Evolutionary conservation across 2,888 invertebrate genomes (phyloP).

Genomic region (Physocephala rufipes): DNA sequence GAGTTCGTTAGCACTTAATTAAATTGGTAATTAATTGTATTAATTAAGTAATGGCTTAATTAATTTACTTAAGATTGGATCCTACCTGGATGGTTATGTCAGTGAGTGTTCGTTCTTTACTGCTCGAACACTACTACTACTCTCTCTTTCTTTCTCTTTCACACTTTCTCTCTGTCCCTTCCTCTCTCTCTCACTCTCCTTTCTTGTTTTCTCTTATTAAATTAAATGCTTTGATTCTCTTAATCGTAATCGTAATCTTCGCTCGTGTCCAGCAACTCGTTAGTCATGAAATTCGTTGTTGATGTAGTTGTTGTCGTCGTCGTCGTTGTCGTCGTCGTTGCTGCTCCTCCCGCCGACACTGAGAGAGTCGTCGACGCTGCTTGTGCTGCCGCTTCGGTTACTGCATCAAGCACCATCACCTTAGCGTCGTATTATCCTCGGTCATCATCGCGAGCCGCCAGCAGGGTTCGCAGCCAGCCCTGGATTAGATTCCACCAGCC

Average conservation of each 20-base stretch:
- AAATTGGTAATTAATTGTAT: not conserved
- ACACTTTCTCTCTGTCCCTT: conserved; percentile 26
- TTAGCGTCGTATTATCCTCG: conserved; percentile 62
- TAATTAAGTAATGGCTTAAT: conserved; percentile 20
- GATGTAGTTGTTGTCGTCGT: conserved; percentile 39
- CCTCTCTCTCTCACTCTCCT: conserved; percentile 20
- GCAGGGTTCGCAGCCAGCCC: conserved; percentile 74
- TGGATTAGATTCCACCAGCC: conserved; percentile 75
- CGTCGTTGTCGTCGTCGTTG: not conserved
- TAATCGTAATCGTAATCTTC: conserved; percentile 22
- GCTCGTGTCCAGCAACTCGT: conserved; percentile 51
- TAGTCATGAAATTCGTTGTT: conserved; percentile 58
- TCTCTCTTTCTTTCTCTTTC: conserved; percentile 2
- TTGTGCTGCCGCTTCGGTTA: conserved; percentile 21
- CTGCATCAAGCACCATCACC: conserved; percentile 46
- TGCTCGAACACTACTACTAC: conserved; percentile 15
- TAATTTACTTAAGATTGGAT: conserved; percentile 34
- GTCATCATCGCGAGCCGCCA: conserved; percentile 71
- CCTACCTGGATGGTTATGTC: conserved; percentile 47
- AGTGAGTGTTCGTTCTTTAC: conserved; percentile 38
- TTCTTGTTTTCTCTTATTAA: not conserved
- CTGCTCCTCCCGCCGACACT: not conserved
- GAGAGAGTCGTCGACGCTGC: conserved; percentile 14
- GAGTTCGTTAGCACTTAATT: no score
- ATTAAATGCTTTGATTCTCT: not conserved